Percentiles rank a stretch among this genome's conserved stretches.
Conservation (phyloP, 2,113 vertebrate species). For the Erythrocercus mccallii region DNA sequence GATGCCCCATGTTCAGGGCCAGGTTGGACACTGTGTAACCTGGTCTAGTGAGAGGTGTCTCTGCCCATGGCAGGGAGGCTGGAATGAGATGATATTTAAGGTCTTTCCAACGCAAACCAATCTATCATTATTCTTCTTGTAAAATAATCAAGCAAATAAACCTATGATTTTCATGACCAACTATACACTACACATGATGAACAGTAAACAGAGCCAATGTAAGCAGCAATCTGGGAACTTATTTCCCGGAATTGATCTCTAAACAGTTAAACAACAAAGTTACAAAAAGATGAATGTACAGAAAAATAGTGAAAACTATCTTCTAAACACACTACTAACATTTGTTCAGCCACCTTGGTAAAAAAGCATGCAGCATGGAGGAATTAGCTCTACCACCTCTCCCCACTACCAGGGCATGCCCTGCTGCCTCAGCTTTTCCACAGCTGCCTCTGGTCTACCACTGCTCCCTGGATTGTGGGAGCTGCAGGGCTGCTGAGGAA, state of each 20-base stretch:
- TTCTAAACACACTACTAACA: not conserved
- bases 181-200: not conserved
- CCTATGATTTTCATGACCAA: not conserved
- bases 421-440: not conserved
- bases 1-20: too few relatives aligned
- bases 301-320: not conserved
- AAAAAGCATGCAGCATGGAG: not conserved
- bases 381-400: not conserved
- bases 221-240: not conserved
- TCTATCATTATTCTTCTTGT: not conserved
- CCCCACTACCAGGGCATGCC: not conserved
- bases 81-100: not conserved
- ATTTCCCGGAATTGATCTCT: not conserved
- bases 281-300: not conserved
- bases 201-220: not conserved
- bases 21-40: not conserved
- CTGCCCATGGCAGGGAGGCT: not conserved
- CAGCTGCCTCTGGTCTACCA: slow-evolving; percentile 5
- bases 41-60: not conserved
- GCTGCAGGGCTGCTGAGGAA: not conserved
- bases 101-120: not conserved
- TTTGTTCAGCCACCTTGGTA: not conserved
- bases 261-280: not conserved
- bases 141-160: not conserved
- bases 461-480: not conserved